Conservation (phyloP, 2,113 vertebrate genomes). For the Oncorhynchus tshawytscha region DNA sequence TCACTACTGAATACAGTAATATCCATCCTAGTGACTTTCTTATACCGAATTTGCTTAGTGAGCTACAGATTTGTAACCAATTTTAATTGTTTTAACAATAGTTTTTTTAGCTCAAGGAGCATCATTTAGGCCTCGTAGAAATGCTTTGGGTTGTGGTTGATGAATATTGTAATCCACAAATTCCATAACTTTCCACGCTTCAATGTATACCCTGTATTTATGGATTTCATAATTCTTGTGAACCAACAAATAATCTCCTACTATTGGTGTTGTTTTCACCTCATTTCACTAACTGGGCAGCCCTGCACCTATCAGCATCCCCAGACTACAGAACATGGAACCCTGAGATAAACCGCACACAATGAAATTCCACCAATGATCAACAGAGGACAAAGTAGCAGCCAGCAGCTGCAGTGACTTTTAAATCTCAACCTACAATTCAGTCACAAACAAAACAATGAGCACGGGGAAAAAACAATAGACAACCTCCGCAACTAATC, state of each 20-base stretch:
- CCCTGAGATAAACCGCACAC: constrained; percentile 8
- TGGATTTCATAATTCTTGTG: background rate
- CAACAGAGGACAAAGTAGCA: background rate
- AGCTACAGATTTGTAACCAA: too few relatives aligned
- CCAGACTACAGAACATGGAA: background rate
- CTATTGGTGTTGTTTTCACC: background rate
- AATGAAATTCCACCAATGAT: background rate
- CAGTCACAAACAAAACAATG: background rate
- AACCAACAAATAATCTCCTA: background rate
- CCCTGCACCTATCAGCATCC: background rate
- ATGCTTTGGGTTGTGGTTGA: background rate
- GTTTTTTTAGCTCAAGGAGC: too few relatives aligned
- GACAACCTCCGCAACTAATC: background rate
- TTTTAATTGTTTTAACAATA: too few relatives aligned
- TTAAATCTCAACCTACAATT: background rate
- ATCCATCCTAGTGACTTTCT: too few relatives aligned
- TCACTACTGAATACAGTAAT: too few relatives aligned
- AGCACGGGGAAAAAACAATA: background rate
- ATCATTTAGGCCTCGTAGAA: too few relatives aligned
- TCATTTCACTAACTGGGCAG: background rate
- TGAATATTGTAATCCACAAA: background rate
- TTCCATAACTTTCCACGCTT: background rate
- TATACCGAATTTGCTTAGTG: too few relatives aligned
- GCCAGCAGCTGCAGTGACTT: background rate
- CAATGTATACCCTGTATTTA: background rate